Evolutionary conservation across 2,113 vertebrate genomes (phyloP).

Genomic region (Talpa occidentalis): DNA sequence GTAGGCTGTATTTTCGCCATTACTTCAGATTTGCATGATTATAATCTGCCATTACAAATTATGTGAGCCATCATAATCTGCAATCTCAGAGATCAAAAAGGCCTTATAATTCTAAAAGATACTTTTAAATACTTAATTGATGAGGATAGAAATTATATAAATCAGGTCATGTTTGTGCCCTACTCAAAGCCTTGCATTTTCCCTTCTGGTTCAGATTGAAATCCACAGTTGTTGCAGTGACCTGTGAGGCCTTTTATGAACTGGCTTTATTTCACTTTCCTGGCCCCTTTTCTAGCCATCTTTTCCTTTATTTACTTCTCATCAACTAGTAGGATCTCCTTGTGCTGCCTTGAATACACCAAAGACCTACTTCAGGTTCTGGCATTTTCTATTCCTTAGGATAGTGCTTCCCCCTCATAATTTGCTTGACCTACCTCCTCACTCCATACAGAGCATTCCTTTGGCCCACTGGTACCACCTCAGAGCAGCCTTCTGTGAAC

Average conservation of each 20-base stretch:
- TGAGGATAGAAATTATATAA: neutral
- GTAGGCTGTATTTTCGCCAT: neutral
- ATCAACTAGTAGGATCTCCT: neutral
- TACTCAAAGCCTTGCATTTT: neutral
- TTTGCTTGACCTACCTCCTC: neutral
- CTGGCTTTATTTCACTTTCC: neutral
- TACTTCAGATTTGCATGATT: conserved; percentile 52
- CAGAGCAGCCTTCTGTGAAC: neutral
- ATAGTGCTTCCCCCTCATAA: fast-evolving
- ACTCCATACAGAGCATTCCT: neutral
- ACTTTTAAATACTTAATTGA: conserved; percentile 8
- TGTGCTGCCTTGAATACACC: neutral
- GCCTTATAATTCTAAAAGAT: neutral
- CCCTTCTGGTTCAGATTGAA: neutral
- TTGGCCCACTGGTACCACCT: neutral
- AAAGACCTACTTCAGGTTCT: neutral
- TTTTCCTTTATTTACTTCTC: neutral
- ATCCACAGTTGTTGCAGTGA: neutral
- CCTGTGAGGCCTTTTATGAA: too few relatives aligned
- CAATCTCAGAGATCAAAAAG: conserved; percentile 20
- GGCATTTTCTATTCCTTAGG: fast-evolving
- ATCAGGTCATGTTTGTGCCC: neutral
- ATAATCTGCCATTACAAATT: conserved; percentile 23
- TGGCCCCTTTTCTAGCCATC: neutral
- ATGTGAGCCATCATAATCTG: neutral